Conservation (phyloP, 2,113 vertebrate genomes). For the Amia ocellicauda region DNA sequence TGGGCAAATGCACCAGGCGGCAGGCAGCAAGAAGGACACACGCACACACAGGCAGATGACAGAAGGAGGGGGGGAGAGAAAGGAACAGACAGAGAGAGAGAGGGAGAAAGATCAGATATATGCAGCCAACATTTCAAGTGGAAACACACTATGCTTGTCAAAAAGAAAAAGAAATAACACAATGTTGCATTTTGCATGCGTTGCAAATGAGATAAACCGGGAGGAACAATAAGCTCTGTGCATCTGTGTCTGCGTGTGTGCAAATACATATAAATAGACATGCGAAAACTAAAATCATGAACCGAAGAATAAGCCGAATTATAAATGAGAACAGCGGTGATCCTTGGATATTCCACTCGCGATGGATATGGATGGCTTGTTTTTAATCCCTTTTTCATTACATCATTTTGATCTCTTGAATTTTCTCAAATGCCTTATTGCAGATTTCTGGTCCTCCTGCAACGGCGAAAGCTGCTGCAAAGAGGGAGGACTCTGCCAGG, state of each 20-base stretch:
- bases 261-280: slow-evolving; percentile 17
- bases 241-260: too few species aligned
- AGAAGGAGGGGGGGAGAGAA: background rate
- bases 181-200: slow-evolving; percentile 7
- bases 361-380: slow-evolving; percentile 63
- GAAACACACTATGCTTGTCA: slow-evolving; percentile 3
- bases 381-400: slow-evolving; percentile 65
- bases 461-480: slow-evolving; percentile 48
- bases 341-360: slow-evolving; percentile 48
- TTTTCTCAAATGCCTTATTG: slow-evolving; percentile 52
- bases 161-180: slow-evolving; percentile 1
- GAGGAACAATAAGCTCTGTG: background rate
- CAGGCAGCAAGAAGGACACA: slow-evolving; percentile 9
- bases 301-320: slow-evolving; percentile 24
- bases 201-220: slow-evolving; percentile 1
- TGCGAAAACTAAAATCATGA: slow-evolving; percentile 27
- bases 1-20: slow-evolving; percentile 30
- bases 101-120: slow-evolving; percentile 32
- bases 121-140: slow-evolving; percentile 8
- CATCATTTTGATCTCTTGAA: slow-evolving; percentile 68
- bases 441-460: slow-evolving; percentile 63
- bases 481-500: slow-evolving; percentile 44
- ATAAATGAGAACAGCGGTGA: slow-evolving; percentile 37
- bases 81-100: slow-evolving; percentile 38
- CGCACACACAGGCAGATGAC: background rate